Base-by-base conservation (phyloP, 2,797 vertebrate genomes). In the Oophaga sylvatica region DNA sequence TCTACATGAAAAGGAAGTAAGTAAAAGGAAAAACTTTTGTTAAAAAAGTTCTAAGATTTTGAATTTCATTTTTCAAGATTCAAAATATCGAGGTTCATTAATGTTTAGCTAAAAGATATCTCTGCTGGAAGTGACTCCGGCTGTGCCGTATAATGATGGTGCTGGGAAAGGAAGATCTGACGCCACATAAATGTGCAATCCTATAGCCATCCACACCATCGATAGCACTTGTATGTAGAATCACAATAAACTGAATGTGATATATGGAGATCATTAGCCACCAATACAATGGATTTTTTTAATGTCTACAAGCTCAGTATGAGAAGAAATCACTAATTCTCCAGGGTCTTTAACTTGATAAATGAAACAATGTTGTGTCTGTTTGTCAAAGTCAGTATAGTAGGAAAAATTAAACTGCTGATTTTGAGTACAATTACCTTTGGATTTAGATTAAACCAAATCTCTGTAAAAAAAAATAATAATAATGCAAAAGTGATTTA, bases 1-100 rank as follows among this genome's bases (percentile, higher is more conserved):
- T 75, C 65, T 89, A 85, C 90, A 90, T 90, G 10, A 4, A 91
- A 90, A 86, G 83, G 84, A 87, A 92, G 87, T 45, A 73, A 73
- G n/a, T 2, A 45, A 22, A 48, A 48, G 45, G 45, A 80, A 63
- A 80, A 73, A 73, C 31, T 67, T 81, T 73, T 22, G 53, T 41
- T 73, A 82, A 89, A 91, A 83, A 60, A 70, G 7, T 41, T 48
- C 57, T 35, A 81, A n/a, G 20, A 16, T n/a, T 41, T 31, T 10
- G 56, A 35, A 26, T 45, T 15, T 84, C 26, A 20, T 76, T 81
- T 81, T 68, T 68, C n/a, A 81, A 60, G 31, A 84, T 71, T 67
- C 45, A 53, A 70, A 57, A 71, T 53, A 70, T 70, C 1, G 65
- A 70, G 81, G 63, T 53, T 83, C 81, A 83, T 83, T 70, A 83